These are phyloP conservation scores for Rhagonycha fulva DNA, from an alignment of 2,888 invertebrate genomes.

Conservation along the genomic window DNA sequence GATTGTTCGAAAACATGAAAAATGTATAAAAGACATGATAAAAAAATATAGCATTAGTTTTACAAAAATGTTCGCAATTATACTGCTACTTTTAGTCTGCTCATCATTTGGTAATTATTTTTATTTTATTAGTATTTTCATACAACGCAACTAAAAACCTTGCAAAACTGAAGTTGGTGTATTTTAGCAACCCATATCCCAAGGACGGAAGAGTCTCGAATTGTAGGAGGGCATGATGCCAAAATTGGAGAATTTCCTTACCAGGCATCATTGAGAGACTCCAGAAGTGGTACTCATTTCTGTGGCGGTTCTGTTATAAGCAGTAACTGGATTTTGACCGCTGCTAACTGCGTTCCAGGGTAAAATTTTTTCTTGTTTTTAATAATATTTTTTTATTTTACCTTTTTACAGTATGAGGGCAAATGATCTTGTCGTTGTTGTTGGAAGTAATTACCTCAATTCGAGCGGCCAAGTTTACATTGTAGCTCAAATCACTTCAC, in stretches of 20 bases:
- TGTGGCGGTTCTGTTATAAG: constrained; percentile 1
- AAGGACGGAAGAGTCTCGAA: neutral
- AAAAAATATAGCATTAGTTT: no score
- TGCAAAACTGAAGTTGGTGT: neutral
- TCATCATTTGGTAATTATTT: no score
- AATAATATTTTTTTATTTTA: neutral
- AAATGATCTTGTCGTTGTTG: neutral
- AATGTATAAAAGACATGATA: no score
- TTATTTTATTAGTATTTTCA: no score
- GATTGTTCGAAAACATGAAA: no score
- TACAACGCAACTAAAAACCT: no score
- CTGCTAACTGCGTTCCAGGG: neutral
- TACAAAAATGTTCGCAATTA: no score
- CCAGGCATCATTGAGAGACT: neutral
- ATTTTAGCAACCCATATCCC: neutral
- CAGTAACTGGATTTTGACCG: neutral
- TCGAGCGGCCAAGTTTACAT: neutral
- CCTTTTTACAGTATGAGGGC: neutral
- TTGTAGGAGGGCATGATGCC: neutral
- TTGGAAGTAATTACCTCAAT: neutral
- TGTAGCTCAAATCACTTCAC: neutral
- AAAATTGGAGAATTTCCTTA: neutral
- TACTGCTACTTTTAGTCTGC: no score
- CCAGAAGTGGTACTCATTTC: neutral
- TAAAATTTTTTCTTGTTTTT: neutral